Evolutionary conservation across 2,797 vertebrate genomes (phyloP), one percentile per base, ranked within the genome.

Genomic region (Urocyon cinereoargenteus): DNA sequence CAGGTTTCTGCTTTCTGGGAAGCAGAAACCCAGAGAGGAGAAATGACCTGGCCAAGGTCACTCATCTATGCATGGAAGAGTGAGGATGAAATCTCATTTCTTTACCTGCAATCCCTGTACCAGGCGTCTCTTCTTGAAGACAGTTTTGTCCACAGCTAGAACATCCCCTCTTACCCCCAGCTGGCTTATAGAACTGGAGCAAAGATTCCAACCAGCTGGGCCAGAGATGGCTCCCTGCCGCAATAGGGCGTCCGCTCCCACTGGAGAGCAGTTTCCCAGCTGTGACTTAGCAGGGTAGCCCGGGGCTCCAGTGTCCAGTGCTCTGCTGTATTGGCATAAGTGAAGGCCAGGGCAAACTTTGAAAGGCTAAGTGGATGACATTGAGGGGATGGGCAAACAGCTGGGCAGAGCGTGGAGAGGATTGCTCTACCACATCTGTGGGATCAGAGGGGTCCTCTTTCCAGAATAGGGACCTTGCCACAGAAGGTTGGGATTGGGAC

Each of bases 291-390:
- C 12, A 36, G 72, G 36, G 78, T 55, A 53, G 11, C 15, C 77
- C 11, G 14, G 6, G 13, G 15, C 11, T 3, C 28, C 28, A 1
- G 13, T 5, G 31, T 5, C 28, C 28, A 1, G 13, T 5, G 31
- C 31, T 26, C 49, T 26, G 64, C 31, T 28, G 22, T 14, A 26
- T 0, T 15, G 31, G 57, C 49, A 21, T 24, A n/a, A 68, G 15
- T 31, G 84, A 62, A 19, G 12, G 28, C 21, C 28, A 55, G 18
- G 16, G 64, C 59, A 57, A 51, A 19, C 34, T 49, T 45, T 5
- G 51, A 22, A 40, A 84, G 78, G 36, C 73, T 72, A 45, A 61
- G 19, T 16, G 6, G 16, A 26, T 36, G 36, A 6, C 18, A 12
- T 0, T 24, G 19, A 72, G 26, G 10, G 31, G 15, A 7, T 3